Evolutionary conservation across 2,113 vertebrate species (phyloP), one percentile per base, ranked within the genome.

Genomic region (Calyptomena viridis): DNA sequence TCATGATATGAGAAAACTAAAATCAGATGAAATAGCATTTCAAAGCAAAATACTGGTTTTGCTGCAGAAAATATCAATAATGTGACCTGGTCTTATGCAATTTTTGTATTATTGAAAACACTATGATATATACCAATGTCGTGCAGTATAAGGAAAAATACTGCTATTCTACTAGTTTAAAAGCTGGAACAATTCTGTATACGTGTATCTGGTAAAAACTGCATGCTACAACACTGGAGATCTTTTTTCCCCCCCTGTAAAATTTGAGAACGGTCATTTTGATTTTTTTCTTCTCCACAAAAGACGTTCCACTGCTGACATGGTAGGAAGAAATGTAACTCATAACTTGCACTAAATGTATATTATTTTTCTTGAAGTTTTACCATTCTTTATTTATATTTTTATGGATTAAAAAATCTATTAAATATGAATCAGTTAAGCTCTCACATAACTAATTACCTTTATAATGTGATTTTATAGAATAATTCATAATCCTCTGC

Each of bases 331-430:
- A 97, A 97, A 97, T 86, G 84, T 97, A 98, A 98, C 93, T 98
- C 97, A 97, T 98, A 98, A 98, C 97, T 98, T 98, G 98, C 98
- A 98, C 98, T 98, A 98, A 98, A 98, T 98, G 97, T 98, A 98
- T 97, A 98, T 98, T 98, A 95, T 98, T 97, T 97, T 98, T 97
- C 96, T 97, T 96, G 96, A 97, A 94, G 97, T 98, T 98, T 98
- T 98, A 97, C 97, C 97, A 98, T 98, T 98, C 97, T 97, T 98
- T 98, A 98, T 98, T 98, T 98, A 98, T 98, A 98, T 98, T 98
- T 98, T 96, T 98, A 98, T 97, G 97, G 84, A 98, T 98, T 98
- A 87, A 91, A 87, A 78, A 97, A 95, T 96, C 84, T 98, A 98
- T 98, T 97, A 98, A 98, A 98, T 97, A 97, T 91, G 94, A 97